These are phyloP conservation scores for Micronycteris hirsuta DNA, from an alignment of 2,113 vertebrate genomes.

Conservation along the genomic window DNA sequence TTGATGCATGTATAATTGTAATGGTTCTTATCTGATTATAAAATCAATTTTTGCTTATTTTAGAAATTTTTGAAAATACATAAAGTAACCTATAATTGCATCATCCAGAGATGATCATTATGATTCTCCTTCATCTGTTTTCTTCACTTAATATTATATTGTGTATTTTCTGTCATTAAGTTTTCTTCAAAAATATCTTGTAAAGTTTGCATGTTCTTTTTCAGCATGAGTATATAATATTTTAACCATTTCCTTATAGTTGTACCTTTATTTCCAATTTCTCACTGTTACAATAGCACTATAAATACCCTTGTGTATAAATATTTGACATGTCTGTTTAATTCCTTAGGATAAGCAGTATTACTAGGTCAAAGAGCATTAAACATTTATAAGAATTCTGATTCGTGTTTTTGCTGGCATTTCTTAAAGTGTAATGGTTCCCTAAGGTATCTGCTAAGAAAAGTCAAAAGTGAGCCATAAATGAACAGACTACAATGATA, in stretches of 20 bases:
- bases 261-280: constrained; percentile 20
- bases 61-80: constrained; percentile 16
- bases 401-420: constrained; percentile 36
- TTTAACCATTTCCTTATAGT: constrained; percentile 27
- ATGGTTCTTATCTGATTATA: constrained; percentile 33
- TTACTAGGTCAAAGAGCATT: constrained; percentile 33
- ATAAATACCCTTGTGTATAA: constrained; percentile 4
- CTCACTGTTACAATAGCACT: constrained; percentile 7
- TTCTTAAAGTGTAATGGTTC: constrained; percentile 24
- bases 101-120: background rate
- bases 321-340: constrained; percentile 18
- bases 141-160: constrained; percentile 27
- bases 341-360: constrained; percentile 24
- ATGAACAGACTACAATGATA: background rate
- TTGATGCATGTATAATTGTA: background rate
- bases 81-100: constrained; percentile 9
- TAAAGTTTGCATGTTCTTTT: constrained; percentile 14
- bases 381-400: constrained; percentile 37
- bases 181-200: constrained; percentile 39
- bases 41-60: constrained; percentile 37
- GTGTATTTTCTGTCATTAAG: background rate
- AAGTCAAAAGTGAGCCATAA: constrained; percentile 14
- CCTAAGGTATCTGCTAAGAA: constrained; percentile 6
- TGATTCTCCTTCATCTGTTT: background rate
- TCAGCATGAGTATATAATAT: constrained; percentile 23